These are phyloP conservation scores for Sebastolobus alascanus DNA, from an alignment of 2,797 vertebrate species.

Conservation along the genomic window DNA sequence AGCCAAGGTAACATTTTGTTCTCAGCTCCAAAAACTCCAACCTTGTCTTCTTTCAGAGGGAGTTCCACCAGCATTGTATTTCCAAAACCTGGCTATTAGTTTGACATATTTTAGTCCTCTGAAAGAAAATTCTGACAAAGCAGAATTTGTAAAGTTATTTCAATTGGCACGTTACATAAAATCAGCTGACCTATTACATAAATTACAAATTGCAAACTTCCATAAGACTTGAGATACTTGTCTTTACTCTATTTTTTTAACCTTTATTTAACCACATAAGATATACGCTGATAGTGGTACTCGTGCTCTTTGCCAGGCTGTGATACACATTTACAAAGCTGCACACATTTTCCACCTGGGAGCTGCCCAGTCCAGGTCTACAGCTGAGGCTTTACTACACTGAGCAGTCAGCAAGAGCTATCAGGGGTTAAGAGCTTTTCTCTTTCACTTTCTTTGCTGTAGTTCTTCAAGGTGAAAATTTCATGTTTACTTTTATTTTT, in stretches of 20 bases:
- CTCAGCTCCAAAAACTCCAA: not conserved
- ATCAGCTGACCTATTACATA: not conserved
- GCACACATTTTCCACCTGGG: not conserved
- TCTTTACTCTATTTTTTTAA: not conserved
- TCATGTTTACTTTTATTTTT: not conserved
- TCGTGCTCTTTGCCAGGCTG: not conserved
- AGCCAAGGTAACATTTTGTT: not conserved
- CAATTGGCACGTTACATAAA: not conserved
- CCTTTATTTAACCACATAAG: slow-evolving; percentile 13
- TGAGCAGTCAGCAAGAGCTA: not conserved
- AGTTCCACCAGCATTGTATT: not conserved
- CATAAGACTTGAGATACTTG: not conserved
- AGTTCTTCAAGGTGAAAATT: slow-evolving; percentile 10
- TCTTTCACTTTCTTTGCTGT: not conserved
- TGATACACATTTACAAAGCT: slow-evolving; percentile 10
- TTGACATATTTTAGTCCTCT: not conserved
- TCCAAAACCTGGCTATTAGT: not conserved
- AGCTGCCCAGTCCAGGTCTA: not conserved
- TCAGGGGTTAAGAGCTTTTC: slow-evolving; percentile 9
- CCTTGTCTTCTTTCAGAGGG: not conserved
- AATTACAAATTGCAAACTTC: not conserved
- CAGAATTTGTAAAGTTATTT: not conserved
- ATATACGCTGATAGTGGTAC: not conserved
- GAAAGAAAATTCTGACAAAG: not conserved
- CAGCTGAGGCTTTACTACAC: not conserved